Base-by-base conservation (phyloP, 2,797 vertebrate species). In the Podarcis siculus region DNA sequence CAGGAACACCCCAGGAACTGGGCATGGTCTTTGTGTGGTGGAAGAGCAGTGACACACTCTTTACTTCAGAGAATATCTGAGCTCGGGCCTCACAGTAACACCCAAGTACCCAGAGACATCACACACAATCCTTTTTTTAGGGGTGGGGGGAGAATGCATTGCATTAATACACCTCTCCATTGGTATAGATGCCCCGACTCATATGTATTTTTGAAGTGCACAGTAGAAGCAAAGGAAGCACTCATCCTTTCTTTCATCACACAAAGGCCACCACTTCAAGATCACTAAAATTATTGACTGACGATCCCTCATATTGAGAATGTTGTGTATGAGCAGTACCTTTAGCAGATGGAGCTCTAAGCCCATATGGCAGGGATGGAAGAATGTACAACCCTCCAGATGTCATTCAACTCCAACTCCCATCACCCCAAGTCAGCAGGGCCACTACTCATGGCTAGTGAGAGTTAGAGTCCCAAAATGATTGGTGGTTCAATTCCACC, bases 221-320 rank as follows among this genome's bases (percentile, higher is more conserved):
- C 21, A 1, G n/a, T 10, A 67, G 45, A 67, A 12, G 45, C 3
- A 19, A 55, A 17, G 12, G 25, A 9, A n/a, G 27, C 19, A 61
- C 35, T 27, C 4, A 10, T 3, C 1, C 37, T 35, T 12, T 58
- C 10, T 10, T 64, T 37, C 35, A 55, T 17, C 23, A 67, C 37
- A 67, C 12, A 42, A 77, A 27, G 10, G 23, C 42, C 1, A 25
- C 37, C 21, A 23, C 17, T 66, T 77, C 35, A 13, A 23, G 0
- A 82, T 87, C 86, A 21, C 45, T 83, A 72, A 90, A 93, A 86
- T 90, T 88, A 89, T 80, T 67, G 58, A 19, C 12, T 76, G 25
- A 25, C 37, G 39, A 77, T 35, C 15, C 37, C 27, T 30, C 27
- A 76, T 64, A 61, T 42, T 23, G 25, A 76, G 3, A 5, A 6